Conservation (phyloP, 2,113 vertebrate species). For the Carassius carassius region DNA sequence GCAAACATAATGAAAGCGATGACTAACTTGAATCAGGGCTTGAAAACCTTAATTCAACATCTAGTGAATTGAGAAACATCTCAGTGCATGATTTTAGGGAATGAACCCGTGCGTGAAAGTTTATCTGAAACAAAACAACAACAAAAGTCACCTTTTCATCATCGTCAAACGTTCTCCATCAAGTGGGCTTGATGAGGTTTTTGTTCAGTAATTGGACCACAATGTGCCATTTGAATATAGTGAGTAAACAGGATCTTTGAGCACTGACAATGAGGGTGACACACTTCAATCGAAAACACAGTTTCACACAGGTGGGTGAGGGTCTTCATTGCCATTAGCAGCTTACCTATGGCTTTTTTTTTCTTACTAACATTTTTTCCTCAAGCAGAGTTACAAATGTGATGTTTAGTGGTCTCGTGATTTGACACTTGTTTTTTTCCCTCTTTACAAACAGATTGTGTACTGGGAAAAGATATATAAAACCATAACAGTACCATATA, state of each 20-base stretch:
- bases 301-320: conserved; percentile 51
- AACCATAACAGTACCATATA: conserved; percentile 64
- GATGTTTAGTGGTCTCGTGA: conserved; percentile 39
- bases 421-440: conserved; percentile 42
- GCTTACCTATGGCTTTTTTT: conserved; percentile 11
- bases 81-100: conserved; percentile 53
- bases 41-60: conserved; percentile 3
- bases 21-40: conserved; percentile 9
- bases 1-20: conserved; percentile 63
- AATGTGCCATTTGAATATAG: conserved; percentile 55
- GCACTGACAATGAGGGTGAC: conserved; percentile 55
- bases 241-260: conserved; percentile 54
- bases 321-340: conserved; percentile 36
- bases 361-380: conserved; percentile 27
- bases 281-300: conserved; percentile 50
- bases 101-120: conserved; percentile 53
- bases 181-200: conserved; percentile 41
- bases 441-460: conserved; percentile 51
- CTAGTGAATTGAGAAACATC: conserved; percentile 12
- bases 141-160: conserved; percentile 4
- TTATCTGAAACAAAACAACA: conserved; percentile 35
- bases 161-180: conserved; percentile 19
- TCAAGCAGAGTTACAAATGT: conserved; percentile 41
- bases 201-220: conserved; percentile 39
- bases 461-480: conserved; percentile 52